These are phyloP conservation scores for Cataglyphis cursor DNA, from an alignment of 2,888 invertebrate species.

Conservation along the genomic window DNA sequence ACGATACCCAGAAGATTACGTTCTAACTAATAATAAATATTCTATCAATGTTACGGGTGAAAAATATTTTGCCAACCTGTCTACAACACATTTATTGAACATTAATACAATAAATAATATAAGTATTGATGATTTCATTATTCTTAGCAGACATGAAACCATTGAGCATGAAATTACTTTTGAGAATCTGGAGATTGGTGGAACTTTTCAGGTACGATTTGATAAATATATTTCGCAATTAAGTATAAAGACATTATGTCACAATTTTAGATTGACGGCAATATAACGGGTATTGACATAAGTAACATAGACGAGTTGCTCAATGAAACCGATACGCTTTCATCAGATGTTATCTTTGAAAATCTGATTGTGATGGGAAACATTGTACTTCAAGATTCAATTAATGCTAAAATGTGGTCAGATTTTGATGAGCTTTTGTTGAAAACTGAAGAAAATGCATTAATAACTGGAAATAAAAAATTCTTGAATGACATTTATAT, in stretches of 20 bases:
- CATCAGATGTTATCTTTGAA: conserved; percentile 86
- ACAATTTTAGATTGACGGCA: conserved; percentile 87
- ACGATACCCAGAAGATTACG: conserved; percentile 88
- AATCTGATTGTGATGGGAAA: conserved; percentile 88
- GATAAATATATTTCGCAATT: conserved; percentile 1
- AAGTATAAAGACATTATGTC: background rate
- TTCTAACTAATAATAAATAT: conserved; percentile 83
- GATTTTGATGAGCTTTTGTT: conserved; percentile 87
- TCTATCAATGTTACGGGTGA: conserved; percentile 85
- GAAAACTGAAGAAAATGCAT: conserved; percentile 82
- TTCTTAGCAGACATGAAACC: conserved; percentile 86
- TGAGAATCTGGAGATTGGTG: conserved; percentile 87
- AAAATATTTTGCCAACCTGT: conserved; percentile 87
- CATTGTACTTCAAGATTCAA: conserved; percentile 86
- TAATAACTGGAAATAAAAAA: conserved; percentile 87
- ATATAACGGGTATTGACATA: conserved; percentile 85
- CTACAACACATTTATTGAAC: conserved; percentile 83
- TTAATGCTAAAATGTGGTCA: conserved; percentile 86
- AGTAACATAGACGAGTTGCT: conserved; percentile 83
- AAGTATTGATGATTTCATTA: conserved; percentile 87
- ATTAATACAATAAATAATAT: conserved; percentile 87
- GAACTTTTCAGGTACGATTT: conserved; percentile 86
- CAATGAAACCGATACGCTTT: conserved; percentile 84
- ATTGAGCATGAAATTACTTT: conserved; percentile 87
- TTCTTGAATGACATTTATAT: conserved; percentile 85